A percentile compares a stretch with the other conserved stretches of the same genome.
Evolutionary conservation across 2,888 invertebrate genomes (phyloP).

Genomic region (Drosophila paramelanica): DNA sequence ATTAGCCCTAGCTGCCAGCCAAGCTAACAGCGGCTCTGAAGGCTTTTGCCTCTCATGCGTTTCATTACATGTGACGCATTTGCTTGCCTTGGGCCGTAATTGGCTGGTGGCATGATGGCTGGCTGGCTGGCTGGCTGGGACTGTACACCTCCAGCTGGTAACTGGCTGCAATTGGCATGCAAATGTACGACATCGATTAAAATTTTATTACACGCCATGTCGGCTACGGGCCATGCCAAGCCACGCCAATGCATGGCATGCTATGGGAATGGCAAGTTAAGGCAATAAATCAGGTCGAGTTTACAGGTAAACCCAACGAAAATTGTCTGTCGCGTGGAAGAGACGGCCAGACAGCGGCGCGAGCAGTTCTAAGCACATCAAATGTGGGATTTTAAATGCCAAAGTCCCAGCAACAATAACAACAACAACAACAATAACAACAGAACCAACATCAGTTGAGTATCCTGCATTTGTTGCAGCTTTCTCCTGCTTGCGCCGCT

Average conservation of each 20-base stretch:
- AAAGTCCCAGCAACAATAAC: slow-evolving; percentile 56
- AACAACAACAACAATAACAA: slow-evolving; percentile 36
- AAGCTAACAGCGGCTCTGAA: slow-evolving; percentile 40
- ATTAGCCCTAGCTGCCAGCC: slow-evolving; percentile 49
- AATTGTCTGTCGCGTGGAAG: slow-evolving; percentile 69
- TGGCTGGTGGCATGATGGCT: slow-evolving; percentile 33
- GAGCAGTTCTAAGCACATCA: slow-evolving; percentile 73
- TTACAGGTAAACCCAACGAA: slow-evolving; percentile 79
- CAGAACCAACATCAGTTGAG: background rate
- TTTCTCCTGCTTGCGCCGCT: slow-evolving; percentile 2
- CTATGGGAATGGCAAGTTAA: slow-evolving; percentile 37
- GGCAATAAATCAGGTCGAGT: slow-evolving; percentile 77
- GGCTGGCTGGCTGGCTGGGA: background rate
- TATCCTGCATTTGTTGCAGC: slow-evolving; percentile 28
- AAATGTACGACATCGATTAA: slow-evolving; percentile 82
- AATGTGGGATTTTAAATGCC: slow-evolving; percentile 80
- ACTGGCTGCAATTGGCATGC: slow-evolving; percentile 76
- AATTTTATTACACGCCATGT: slow-evolving; percentile 81
- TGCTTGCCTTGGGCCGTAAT: slow-evolving; percentile 62
- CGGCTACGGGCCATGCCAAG: slow-evolving; percentile 52
- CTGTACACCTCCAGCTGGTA: slow-evolving; percentile 20
- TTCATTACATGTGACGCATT: slow-evolving; percentile 77
- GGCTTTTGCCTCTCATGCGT: slow-evolving; percentile 66
- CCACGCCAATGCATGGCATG: slow-evolving; percentile 43
- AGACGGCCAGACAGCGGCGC: slow-evolving; percentile 32